Percentiles rank a stretch among this genome's conserved stretches.
These are phyloP conservation scores for Nanorana parkeri DNA, from an alignment of 2,113 vertebrate genomes.

Conservation along the genomic window DNA sequence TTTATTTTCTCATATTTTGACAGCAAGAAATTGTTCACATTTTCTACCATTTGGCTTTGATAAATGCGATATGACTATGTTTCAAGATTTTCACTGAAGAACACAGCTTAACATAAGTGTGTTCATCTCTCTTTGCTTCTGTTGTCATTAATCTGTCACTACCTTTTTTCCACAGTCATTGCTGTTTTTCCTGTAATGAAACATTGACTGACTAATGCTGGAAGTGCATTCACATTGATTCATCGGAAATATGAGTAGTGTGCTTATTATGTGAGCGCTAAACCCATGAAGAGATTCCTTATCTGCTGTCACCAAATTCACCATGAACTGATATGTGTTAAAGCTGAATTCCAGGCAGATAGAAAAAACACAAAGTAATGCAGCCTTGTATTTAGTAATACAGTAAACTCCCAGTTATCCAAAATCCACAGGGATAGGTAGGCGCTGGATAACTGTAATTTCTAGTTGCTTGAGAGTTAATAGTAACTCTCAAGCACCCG, in stretches of 20 bases:
- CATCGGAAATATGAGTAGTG: constrained; percentile 10
- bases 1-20: constrained; percentile 5
- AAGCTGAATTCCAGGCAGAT: too few relatives aligned
- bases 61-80: constrained; percentile 7
- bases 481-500: too few relatives aligned
- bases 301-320: constrained; percentile 11
- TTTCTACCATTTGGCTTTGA: constrained; percentile 3
- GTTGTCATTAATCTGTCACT: constrained; percentile 45
- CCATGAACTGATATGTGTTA: too few relatives aligned
- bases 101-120: constrained; percentile 28
- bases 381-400: too few relatives aligned
- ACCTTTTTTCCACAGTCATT: constrained; percentile 21
- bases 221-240: constrained; percentile 27
- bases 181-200: constrained; percentile 26
- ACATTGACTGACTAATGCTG: constrained; percentile 31
- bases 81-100: constrained; percentile 22
- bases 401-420: too few relatives aligned
- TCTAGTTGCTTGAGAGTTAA: too few relatives aligned
- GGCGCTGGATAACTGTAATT: too few relatives aligned
- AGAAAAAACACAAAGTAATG: too few relatives aligned
- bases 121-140: constrained; percentile 22
- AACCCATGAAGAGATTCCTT: constrained; percentile 10
- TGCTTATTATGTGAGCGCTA: constrained; percentile 20
- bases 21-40: neutral
- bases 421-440: too few relatives aligned